Base-by-base conservation (phyloP, 2,888 invertebrate species). In the Scaptomyza flava region DNA sequence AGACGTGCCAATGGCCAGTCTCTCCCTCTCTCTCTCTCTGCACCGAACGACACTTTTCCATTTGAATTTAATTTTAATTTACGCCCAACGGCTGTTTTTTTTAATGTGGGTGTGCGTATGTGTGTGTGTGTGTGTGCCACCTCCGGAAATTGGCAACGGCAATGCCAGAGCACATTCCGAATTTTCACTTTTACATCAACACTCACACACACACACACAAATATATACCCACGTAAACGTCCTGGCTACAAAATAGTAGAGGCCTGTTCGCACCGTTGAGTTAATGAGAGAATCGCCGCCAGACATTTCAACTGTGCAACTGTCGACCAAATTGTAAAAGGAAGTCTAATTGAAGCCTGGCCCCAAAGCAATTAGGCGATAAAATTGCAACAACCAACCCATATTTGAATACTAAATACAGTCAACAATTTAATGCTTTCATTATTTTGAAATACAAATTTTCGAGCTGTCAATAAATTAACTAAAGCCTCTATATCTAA, bases 41-140 rank as follows among this genome's bases (percentile, higher is more conserved):
- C 34, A 17, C 65, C 41, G 62, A 50, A 68, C 84, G 89, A 83
- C 89, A 87, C 81, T 84, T 84, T 88, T 84, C 87, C 87, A 89
- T 83, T 88, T 89, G 89, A 83, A 88, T 89, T 83, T 83, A 86
- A 83, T 89, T 83, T 83, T 86, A 88, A 83, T 83, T 83, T 83
- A 86, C 88, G 88, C 87, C 88, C 80, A 87, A 82, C 73, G 83
- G 80, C 82, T 68, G 66, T 61, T 68, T 62, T 66, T 59, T 9
- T 38, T 14, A n/a, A n/a, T 38, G 7, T 38, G 17, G 17, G 17
- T 17, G 17, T 17, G 17, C 17, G 17, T 17, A 1, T 17, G 17
- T 17, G 17, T 17, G 17, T 38, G 0, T n/a, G 36, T 34, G 34
- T n/a, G 1, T 34, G n/a, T 36, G 36, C 36, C 7, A 31, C 56